Conservation (phyloP, 2,797 vertebrate genomes). For the Tapera naevia region DNA sequence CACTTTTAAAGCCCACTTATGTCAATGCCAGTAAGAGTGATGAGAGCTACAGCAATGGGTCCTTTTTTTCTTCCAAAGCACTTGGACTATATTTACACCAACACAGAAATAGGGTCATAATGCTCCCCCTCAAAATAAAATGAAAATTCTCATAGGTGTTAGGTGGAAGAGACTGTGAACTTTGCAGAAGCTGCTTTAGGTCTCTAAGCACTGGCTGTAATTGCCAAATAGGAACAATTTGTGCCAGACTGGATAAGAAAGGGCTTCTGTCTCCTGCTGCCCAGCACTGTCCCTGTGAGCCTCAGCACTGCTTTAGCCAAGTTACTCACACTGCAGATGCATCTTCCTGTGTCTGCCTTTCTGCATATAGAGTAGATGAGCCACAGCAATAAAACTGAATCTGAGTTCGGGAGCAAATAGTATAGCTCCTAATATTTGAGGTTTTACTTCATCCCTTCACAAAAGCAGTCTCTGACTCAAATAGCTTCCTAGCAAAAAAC, state of each 20-base stretch:
- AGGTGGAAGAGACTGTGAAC: background rate
- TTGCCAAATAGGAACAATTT: background rate
- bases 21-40: background rate
- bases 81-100: background rate
- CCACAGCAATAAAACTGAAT: background rate
- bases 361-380: background rate
- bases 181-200: background rate
- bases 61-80: background rate
- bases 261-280: background rate
- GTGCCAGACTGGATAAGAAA: background rate
- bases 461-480: background rate
- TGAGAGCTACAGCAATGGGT: background rate
- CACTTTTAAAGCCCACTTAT: background rate
- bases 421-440: background rate
- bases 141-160: fast-evolving
- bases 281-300: fast-evolving
- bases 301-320: fast-evolving
- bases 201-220: background rate
- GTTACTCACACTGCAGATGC: background rate
- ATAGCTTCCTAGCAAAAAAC: background rate
- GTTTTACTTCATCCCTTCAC: background rate
- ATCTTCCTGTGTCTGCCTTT: background rate
- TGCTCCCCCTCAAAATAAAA: background rate
- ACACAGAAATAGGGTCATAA: background rate
- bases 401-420: background rate